Percentiles rank a stretch among this genome's conserved stretches.
phyloP scores from a whole-genome alignment of 1,140 invertebrate genomes.

The Cherax quadricarinatus region DNA sequence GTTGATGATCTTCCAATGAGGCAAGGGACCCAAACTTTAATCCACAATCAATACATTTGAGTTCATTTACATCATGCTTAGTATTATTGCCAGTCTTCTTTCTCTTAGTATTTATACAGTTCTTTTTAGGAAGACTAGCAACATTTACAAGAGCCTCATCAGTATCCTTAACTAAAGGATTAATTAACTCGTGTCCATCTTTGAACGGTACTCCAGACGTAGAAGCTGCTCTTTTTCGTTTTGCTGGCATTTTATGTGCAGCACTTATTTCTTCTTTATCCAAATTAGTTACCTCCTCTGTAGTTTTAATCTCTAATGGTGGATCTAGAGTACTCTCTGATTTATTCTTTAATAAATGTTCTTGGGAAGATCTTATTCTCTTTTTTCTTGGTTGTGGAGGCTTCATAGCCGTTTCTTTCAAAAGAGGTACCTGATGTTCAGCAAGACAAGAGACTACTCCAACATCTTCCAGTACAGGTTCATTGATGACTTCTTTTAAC shows the following conservation, averaged over 20 bases:
- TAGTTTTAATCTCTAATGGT: not conserved
- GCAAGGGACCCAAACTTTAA: constrained; percentile 59
- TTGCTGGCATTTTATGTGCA: constrained; percentile 30
- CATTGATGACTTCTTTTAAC: constrained; percentile 4
- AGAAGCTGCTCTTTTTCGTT: constrained; percentile 54
- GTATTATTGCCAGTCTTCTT: constrained; percentile 25
- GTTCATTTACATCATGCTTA: constrained; percentile 33
- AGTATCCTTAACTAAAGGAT: not conserved
- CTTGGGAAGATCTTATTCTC: constrained; percentile 5
- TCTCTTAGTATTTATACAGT: constrained; percentile 26
- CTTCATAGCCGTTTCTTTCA: not conserved
- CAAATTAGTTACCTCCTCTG: not conserved
- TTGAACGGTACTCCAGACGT: constrained; percentile 2
- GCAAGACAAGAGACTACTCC: not conserved
- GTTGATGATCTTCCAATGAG: constrained; percentile 61
- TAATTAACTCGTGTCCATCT: not conserved
- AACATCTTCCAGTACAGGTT: not conserved
- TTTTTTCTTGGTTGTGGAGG: constrained; percentile 29
- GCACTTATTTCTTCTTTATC: not conserved
- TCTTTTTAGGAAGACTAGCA: constrained; percentile 18
- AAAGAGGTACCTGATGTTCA: not conserved
- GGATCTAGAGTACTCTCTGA: not conserved
- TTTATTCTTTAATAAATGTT: not conserved
- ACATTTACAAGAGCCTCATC: not conserved
- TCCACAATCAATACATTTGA: constrained; percentile 58